These are phyloP conservation scores for Acholoe squamosa DNA, from an alignment of 2,888 invertebrate genomes.

Conservation along the genomic window DNA sequence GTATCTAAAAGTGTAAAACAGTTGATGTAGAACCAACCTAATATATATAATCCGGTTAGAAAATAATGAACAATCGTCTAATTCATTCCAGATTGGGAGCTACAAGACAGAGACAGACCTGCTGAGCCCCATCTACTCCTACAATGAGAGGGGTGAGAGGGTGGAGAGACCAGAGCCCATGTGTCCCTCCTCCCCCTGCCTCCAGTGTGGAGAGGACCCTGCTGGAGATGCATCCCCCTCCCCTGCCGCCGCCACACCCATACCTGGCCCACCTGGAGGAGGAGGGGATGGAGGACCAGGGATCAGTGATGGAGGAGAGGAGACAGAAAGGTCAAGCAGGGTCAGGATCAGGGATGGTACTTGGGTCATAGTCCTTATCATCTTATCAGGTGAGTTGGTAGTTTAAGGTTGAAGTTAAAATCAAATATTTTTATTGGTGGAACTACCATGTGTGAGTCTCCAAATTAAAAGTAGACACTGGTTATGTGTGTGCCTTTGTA, in stretches of 20 bases:
- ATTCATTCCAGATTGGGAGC: slow-evolving; percentile 43
- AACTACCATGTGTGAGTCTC: too few species aligned
- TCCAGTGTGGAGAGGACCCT: slow-evolving; percentile 33
- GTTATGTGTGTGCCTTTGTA: too few species aligned
- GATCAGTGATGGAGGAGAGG: not conserved
- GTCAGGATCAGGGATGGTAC: slow-evolving; percentile 47
- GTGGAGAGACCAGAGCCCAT: not conserved
- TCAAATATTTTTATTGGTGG: too few species aligned
- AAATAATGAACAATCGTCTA: too few species aligned
- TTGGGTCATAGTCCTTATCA: slow-evolving; percentile 95
- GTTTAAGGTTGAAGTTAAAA: too few species aligned
- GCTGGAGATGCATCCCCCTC: not conserved
- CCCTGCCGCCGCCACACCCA: slow-evolving; percentile 28
- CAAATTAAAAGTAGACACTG: too few species aligned
- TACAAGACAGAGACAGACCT: slow-evolving; percentile 31
- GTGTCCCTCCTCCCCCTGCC: slow-evolving; percentile 50
- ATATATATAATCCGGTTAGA: too few species aligned
- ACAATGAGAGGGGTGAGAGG: not conserved
- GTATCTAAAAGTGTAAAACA: too few species aligned
- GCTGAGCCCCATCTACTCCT: slow-evolving; percentile 35
- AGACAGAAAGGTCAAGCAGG: not conserved
- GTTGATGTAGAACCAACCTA: too few species aligned
- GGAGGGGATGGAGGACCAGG: too few species aligned
- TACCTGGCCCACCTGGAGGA: not conserved
- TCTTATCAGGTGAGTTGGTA: slow-evolving; percentile 86